Base-by-base conservation (phyloP, 2,797 vertebrate genomes). In the Adrianichthys oophorus region DNA sequence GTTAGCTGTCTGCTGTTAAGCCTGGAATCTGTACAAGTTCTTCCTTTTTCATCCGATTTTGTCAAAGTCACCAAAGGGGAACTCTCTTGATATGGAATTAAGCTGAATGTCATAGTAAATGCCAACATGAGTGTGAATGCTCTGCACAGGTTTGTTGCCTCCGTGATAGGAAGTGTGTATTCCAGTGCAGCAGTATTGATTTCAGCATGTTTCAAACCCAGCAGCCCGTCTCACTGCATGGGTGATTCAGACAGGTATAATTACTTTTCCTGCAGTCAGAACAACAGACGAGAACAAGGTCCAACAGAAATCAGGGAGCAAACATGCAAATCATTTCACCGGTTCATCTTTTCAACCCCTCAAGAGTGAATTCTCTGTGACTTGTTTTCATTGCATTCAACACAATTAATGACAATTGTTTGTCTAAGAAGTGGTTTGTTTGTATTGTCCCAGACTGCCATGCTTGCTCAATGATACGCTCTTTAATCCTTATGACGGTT, bases 141-240 rank as follows among this genome's bases (percentile, higher is more conserved):
- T 70, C 17, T 2, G 50, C 52, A 70, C 52, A 49, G 67, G 48
- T 54, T 71, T 59, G 76, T 70, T 65, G 48, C 62, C 48, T 77
- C 56, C 32, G 41, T 72, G 73, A 79, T 24, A 43, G 72, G 65
- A 70, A 80, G 74, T 52, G 71, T 65, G 62, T 83, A 76, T 73
- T 65, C 59, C 69, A 52, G 65, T 52, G 72, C 66, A 68, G 56
- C 62, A 70, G 72, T 84, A 87, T 89, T 87, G 79, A 90, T 91
- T 87, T 79, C 46, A 69, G 62, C 69, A 64, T 72, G 67, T 78
- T 65, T 80, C 56, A 63, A 73, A 80, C 71, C 70, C 75, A 72
- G 69, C 67, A 68, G 67, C 56, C 67, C 12, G 41, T 57, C 68
- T 77, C 65, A 29, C 58, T 70, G 72, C 78, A 72, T 70, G 76